These are phyloP conservation scores for Cinclus cinclus DNA, from an alignment of 2,113 vertebrate species.

Conservation along the genomic window DNA sequence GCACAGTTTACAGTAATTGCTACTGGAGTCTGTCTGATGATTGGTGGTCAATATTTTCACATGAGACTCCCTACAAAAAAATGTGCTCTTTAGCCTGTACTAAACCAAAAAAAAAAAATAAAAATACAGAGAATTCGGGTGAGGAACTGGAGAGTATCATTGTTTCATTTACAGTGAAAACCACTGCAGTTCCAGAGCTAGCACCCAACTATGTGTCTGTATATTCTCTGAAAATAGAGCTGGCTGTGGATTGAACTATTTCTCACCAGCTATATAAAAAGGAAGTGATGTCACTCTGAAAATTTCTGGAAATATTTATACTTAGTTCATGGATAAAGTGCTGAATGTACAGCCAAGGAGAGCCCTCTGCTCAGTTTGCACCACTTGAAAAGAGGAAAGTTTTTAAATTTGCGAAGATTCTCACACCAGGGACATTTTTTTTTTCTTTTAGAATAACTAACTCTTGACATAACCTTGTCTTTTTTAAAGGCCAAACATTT, in stretches of 20 bases:
- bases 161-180: constrained; percentile 8
- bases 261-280: not conserved
- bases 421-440: not conserved
- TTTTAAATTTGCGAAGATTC: constrained; percentile 34
- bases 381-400: constrained; percentile 13
- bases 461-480: constrained; percentile 54
- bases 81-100: constrained; percentile 29
- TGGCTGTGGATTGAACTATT: not conserved
- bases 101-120: not conserved
- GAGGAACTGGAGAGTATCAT: not conserved
- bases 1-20: constrained; percentile 55
- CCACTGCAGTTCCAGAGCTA: not conserved
- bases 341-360: constrained; percentile 44
- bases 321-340: constrained; percentile 25
- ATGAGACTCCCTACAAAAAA: constrained; percentile 19
- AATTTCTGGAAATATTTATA: constrained; percentile 65
- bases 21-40: constrained; percentile 17
- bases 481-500: constrained; percentile 53
- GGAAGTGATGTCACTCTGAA: constrained; percentile 56
- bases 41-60: constrained; percentile 35
- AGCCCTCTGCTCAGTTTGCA: not conserved
- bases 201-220: not conserved
- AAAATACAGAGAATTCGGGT: not conserved
- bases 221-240: constrained; percentile 13
- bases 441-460: constrained; percentile 34